Conservation (phyloP, 1,140 invertebrate genomes). For the Drosophila sp. region DNA sequence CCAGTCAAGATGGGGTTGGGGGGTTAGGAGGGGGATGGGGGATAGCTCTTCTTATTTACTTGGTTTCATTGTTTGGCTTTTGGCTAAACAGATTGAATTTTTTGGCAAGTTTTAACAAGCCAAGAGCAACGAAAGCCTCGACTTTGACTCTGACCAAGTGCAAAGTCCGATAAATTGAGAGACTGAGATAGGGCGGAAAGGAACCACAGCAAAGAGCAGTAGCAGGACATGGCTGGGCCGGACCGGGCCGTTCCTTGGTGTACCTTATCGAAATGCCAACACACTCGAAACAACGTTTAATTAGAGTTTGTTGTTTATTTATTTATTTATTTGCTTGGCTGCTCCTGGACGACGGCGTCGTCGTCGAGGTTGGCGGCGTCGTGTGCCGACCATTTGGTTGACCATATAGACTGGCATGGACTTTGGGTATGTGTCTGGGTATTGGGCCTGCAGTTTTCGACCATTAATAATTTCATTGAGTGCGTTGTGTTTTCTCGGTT, state of each 20-base stretch:
- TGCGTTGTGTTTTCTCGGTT: slow-evolving; percentile 25
- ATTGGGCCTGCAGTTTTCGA: slow-evolving; percentile 62
- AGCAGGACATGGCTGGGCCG: slow-evolving; percentile 30
- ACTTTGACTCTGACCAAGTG: slow-evolving; percentile 36
- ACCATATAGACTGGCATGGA: slow-evolving; percentile 24
- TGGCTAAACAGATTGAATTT: slow-evolving; percentile 67
- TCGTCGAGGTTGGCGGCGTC: slow-evolving; percentile 12
- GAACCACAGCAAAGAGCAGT: not conserved
- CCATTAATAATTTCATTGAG: slow-evolving; percentile 79
- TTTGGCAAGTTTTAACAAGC: slow-evolving; percentile 72
- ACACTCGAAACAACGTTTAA: slow-evolving; percentile 67
- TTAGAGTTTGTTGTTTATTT: slow-evolving; percentile 79
- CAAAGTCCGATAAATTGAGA: slow-evolving; percentile 36
- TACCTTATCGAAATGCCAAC: slow-evolving; percentile 65
- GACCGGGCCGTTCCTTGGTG: slow-evolving; percentile 13
- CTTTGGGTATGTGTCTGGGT: not conserved
- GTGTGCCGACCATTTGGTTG: slow-evolving; percentile 42
- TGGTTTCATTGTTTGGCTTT: slow-evolving; percentile 37
- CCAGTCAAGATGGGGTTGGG: not conserved
- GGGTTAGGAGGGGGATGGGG: not conserved
- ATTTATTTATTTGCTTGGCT: slow-evolving; percentile 65
- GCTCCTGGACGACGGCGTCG: not conserved
- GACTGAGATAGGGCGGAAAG: not conserved
- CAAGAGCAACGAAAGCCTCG: slow-evolving; percentile 28
- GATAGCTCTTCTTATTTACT: not conserved